Evolutionary conservation across 2,113 vertebrate species (phyloP).

Genomic region (Danionella cerebrum): DNA sequence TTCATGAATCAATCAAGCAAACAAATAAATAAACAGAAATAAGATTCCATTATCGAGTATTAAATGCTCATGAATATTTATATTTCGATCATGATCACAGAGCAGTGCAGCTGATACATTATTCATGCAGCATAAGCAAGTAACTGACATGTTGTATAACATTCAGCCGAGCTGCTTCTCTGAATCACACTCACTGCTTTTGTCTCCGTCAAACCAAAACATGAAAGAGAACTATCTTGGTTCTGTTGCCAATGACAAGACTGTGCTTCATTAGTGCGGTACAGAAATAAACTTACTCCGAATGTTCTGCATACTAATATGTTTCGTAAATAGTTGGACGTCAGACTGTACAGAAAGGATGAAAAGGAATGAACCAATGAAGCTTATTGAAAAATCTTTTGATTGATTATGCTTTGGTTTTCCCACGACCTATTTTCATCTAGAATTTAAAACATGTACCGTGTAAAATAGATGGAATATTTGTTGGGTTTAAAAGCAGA

Average conservation of each 20-base stretch:
- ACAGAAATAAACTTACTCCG: neutral
- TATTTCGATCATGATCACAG: neutral
- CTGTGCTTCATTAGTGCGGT: conserved; percentile 6
- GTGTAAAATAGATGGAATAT: too few relatives aligned
- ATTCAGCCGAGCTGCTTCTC: neutral
- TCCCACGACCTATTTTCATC: neutral
- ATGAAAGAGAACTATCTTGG: neutral
- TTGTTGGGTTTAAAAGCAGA: neutral
- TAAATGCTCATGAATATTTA: conserved; percentile 7
- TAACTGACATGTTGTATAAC: neutral
- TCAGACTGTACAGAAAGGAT: neutral
- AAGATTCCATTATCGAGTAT: neutral
- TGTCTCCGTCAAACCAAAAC: conserved; percentile 2
- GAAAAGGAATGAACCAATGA: neutral
- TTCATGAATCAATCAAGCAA: neutral
- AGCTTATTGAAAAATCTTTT: neutral
- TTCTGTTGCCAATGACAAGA: neutral
- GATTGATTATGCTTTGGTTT: neutral
- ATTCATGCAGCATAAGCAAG: neutral
- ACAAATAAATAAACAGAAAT: neutral
- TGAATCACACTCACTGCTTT: neutral
- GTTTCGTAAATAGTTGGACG: neutral
- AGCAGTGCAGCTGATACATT: neutral
- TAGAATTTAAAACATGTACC: neutral
- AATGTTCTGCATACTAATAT: conserved; percentile 3